Evolutionary conservation across 2,888 invertebrate genomes (phyloP), one percentile per base, ranked within the genome.

Genomic region (Phortica okadai): DNA sequence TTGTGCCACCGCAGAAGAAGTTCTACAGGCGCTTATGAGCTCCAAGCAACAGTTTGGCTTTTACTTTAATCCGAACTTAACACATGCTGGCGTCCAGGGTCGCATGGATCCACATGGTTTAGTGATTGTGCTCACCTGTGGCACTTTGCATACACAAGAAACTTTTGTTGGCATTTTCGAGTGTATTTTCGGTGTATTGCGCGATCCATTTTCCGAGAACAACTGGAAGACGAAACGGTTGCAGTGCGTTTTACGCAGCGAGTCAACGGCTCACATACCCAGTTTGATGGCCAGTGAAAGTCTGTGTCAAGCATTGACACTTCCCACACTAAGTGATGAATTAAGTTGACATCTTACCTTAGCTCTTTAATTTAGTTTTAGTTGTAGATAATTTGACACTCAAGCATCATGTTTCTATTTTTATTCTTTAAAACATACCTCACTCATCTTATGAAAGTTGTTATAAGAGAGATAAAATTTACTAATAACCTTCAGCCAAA

Each of bases 191-290:
- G 93, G 93, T 1, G 90, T 95, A 59, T 91, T 94, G 33, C 92
- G 93, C 78, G 95, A 95, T 88, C 94, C 95, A 0, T 92, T 91
- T 73, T 89, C 92, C 44, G 92, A 93, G n/a, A 94, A 94, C 85
- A 94, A 94, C 85, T 95, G 94, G 94, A 95, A 94, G 90, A 93
- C 95, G 33, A 95, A 94, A 87, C 92, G 91, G n/a, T 92, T 93
- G 8, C 91, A 93, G 81, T 85, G 93, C 33, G 85, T 92, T 78
- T 87, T 93, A 59, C 90, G 90, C 69, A 92, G 92, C 81, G 84
- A 85, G 54, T 79, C 79, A 41, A 82, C 85, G 1, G 84, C 88
- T 0, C 70, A 78, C 16, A 45, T 82, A 21, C 90, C 87, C 1
- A 86, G 81, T 6, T 76, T 90, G 6, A 67, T 42, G 21, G 85